Conservation (phyloP, 2,797 vertebrate species). For the Chromis chromis region DNA sequence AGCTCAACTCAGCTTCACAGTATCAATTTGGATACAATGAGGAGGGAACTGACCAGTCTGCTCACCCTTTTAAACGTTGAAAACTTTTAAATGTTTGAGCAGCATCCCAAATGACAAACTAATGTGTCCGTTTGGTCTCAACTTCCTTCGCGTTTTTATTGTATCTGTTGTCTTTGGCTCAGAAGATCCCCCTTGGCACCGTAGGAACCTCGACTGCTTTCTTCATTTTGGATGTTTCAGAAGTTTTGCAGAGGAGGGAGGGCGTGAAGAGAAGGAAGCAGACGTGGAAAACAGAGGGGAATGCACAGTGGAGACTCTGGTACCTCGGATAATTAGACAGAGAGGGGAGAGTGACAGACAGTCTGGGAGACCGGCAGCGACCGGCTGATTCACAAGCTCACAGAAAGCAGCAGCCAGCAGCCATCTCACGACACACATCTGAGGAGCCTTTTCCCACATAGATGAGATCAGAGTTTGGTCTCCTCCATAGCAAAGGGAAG, state of each 20-base stretch:
- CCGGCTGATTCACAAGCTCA: conserved; percentile 58
- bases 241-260: conserved; percentile 26
- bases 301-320: conserved; percentile 41
- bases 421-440: conserved; percentile 79
- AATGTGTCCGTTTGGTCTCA: neutral
- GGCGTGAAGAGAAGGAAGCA: conserved; percentile 4
- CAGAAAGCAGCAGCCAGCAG: conserved; percentile 70
- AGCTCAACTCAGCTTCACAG: no score
- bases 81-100: neutral
- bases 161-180: neutral
- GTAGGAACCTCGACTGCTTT: conserved; percentile 1
- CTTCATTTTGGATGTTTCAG: conserved; percentile 20
- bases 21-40: neutral
- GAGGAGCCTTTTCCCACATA: conserved; percentile 72
- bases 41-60: neutral
- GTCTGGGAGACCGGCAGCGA: conserved; percentile 52
- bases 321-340: conserved; percentile 62
- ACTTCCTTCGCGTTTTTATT: neutral
- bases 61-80: neutral
- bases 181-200: conserved; percentile 1
- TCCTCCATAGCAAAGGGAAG: conserved; percentile 58
- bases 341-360: conserved; percentile 44
- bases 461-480: conserved; percentile 78
- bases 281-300: conserved; percentile 14
- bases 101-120: neutral